Base-by-base conservation (phyloP, 1,140 invertebrate genomes). In the Atta texana region DNA sequence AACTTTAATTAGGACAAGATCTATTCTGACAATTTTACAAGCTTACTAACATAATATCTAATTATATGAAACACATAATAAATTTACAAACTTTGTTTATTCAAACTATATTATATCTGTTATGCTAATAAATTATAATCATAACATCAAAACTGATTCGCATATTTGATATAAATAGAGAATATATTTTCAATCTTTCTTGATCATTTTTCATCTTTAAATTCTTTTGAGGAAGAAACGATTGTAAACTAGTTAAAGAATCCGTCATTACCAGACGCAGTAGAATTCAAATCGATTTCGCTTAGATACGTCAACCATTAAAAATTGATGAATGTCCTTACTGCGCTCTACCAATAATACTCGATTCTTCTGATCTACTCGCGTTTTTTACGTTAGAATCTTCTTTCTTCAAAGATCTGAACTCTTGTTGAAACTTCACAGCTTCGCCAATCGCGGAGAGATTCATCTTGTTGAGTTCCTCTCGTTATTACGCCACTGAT, bases 401-500 rank as follows among this genome's bases (percentile, higher is more conserved):
- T 31, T 31, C 28, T 31, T 53, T 55, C 28, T 51, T 39, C 14
- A 28, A 53, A 51, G 24, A 31, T n/a, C n/a, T 21, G 18, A n/a
- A 28, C 49, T 49, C 18, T 59, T 28, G 24, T 1, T 14, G 18
- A 28, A 49, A 49, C 39, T 61, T 72, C 16, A 34, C 6, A 49
- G 66, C 6, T 72, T 82, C 39, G 2, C 14, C 55, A 59, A 84
- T 61, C 39, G 55, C n/a, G 69, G 7, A 63, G 39, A 75, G 18
- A 84, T 59, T 59, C 28, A 72, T 82, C 69, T 63, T 16, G 24
- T 28, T 31, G 7, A 61, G 2, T 71, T 84, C 34, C 28, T 63
- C 49, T 55, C 51, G 24, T 78, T 66, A 85, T 85, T 78, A 77
- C 74, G 72, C 44, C 72, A 55, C 74, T 78, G 61, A 85, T 85